Evolutionary conservation across 2,797 vertebrate genomes (phyloP).

Genomic region (Mus spretus): DNA sequence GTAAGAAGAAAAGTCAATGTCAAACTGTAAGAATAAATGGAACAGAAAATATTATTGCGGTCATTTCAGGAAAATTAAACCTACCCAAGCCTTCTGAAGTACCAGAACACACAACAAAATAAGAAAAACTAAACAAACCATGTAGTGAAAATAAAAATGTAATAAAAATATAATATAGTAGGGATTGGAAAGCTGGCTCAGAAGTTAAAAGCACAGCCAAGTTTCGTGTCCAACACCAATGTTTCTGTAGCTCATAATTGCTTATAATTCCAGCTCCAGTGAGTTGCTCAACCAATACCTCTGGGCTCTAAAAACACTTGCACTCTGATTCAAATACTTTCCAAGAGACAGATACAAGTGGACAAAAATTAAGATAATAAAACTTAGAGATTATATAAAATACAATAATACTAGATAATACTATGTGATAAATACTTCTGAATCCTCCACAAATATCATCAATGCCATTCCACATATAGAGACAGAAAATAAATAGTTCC

Average conservation of each 20-base stretch:
- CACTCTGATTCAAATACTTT: neutral
- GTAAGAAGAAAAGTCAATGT: neutral
- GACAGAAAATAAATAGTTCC: neutral
- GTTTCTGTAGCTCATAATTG: neutral
- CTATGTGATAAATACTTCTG: neutral
- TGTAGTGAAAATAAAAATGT: neutral
- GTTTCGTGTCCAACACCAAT: neutral
- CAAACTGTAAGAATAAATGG: neutral
- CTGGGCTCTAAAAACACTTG: neutral
- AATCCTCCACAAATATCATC: conserved; percentile 4
- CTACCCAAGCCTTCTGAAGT: neutral
- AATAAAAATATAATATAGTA: neutral
- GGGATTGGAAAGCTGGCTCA: neutral
- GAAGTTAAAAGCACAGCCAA: neutral
- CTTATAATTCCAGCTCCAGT: neutral
- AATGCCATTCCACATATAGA: neutral
- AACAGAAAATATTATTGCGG: neutral
- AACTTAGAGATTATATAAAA: neutral
- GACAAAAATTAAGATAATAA: neutral
- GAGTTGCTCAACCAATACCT: too few relatives aligned
- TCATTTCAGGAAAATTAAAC: neutral
- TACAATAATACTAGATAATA: neutral
- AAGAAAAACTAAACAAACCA: neutral
- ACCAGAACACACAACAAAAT: neutral
- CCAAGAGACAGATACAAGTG: neutral